A percentile compares a stretch with the other conserved stretches of the same genome.
phyloP scores from a whole-genome alignment of 2,113 vertebrate genomes.

The Scartelaos histophorus region DNA sequence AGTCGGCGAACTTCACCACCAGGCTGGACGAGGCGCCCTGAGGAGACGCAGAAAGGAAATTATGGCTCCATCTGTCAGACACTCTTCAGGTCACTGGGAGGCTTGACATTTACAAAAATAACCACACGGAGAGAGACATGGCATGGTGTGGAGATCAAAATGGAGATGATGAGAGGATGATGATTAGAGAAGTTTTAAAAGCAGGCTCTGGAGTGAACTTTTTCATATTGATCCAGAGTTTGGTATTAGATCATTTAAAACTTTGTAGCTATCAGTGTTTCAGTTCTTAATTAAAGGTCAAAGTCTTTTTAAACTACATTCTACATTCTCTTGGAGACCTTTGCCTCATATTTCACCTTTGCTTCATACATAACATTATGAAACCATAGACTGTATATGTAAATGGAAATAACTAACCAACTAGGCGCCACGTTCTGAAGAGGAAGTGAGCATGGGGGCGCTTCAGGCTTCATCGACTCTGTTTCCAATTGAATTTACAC shows the following conservation, averaged over 20 bases:
- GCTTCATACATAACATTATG: too few relatives aligned
- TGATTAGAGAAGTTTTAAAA: conserved; percentile 1
- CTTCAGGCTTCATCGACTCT: too few relatives aligned
- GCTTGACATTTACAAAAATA: conserved; percentile 11
- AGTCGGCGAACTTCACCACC: conserved; percentile 96
- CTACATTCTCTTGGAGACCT: not conserved
- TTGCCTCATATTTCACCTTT: not conserved
- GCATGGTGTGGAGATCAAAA: not conserved
- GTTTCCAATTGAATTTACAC: too few relatives aligned
- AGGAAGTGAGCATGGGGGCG: too few relatives aligned
- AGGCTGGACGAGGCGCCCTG: conserved; percentile 95
- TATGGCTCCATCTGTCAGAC: conserved; percentile 14
- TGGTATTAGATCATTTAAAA: not conserved
- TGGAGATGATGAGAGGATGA: not conserved
- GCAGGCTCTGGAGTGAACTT: not conserved
- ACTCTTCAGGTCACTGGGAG: conserved; percentile 16
- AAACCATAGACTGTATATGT: too few relatives aligned
- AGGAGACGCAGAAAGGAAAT: conserved; percentile 10
- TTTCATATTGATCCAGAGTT: not conserved
- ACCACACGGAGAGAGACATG: too few relatives aligned
- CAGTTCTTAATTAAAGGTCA: not conserved
- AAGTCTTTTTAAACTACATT: not conserved
- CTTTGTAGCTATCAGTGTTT: not conserved
- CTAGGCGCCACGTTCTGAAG: too few relatives aligned
- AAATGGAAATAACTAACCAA: too few relatives aligned